phyloP scores from a whole-genome alignment of 1,140 invertebrate genomes.

The Ceratoteleas bidentatus region DNA sequence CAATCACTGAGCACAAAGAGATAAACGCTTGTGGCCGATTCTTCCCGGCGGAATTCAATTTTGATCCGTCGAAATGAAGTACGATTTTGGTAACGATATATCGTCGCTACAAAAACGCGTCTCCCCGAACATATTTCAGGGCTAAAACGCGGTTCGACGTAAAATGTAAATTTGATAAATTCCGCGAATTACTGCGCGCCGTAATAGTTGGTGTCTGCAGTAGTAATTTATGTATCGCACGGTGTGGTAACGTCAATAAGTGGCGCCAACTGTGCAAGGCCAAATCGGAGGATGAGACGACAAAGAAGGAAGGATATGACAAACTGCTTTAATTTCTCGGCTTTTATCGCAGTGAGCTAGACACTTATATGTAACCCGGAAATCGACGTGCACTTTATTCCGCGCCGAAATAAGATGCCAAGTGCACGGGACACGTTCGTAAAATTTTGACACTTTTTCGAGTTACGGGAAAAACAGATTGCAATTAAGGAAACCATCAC shows the following conservation, averaged over 20 bases:
- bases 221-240: slow-evolving; percentile 61
- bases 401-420: slow-evolving; percentile 30
- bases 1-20: slow-evolving; percentile 1
- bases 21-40: slow-evolving; percentile 9
- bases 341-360: slow-evolving; percentile 57
- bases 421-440: background rate
- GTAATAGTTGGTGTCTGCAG: slow-evolving; percentile 42
- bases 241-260: slow-evolving; percentile 59
- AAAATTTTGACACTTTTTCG: background rate
- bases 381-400: slow-evolving; percentile 51
- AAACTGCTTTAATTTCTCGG: slow-evolving; percentile 65
- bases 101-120: slow-evolving; percentile 14
- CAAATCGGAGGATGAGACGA: slow-evolving; percentile 57
- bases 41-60: slow-evolving; percentile 37
- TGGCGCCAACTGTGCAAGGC: slow-evolving; percentile 57
- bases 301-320: slow-evolving; percentile 57
- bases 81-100: slow-evolving; percentile 23
- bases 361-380: slow-evolving; percentile 41
- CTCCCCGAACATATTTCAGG: slow-evolving; percentile 37
- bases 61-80: slow-evolving; percentile 30
- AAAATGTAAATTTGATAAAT: slow-evolving; percentile 66
- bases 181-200: slow-evolving; percentile 52
- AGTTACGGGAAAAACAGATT: background rate
- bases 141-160: slow-evolving; percentile 46
- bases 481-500: background rate